Evolutionary conservation across 2,113 vertebrate genomes (phyloP).

Genomic region (Prinia subflava): DNA sequence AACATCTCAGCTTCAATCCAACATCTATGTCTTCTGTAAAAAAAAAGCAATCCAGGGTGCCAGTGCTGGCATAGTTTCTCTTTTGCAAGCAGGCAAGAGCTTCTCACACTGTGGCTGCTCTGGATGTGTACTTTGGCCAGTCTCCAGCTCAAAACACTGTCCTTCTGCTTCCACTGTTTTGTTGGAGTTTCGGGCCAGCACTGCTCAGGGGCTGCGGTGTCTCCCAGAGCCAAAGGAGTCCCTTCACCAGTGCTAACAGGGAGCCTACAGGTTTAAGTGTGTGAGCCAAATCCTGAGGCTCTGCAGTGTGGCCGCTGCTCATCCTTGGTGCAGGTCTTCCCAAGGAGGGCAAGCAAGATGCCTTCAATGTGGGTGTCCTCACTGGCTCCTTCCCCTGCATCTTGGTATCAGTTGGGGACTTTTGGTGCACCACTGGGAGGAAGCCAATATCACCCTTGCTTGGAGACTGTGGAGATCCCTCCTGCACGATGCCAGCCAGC

Average conservation of each 20-base stretch:
- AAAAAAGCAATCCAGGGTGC: not conserved
- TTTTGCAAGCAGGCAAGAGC: not conserved
- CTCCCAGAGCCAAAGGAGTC: not conserved
- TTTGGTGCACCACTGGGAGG: accelerated
- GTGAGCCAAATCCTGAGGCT: not conserved
- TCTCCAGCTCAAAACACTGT: not conserved
- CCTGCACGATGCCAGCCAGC: not conserved
- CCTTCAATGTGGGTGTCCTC: not conserved
- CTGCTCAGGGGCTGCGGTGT: not conserved
- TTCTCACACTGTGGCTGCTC: not conserved
- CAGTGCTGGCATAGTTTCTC: not conserved
- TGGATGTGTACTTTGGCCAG: not conserved
- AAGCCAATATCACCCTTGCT: not conserved
- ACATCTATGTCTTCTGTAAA: not conserved
- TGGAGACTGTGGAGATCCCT: not conserved
- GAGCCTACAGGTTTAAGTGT: not conserved
- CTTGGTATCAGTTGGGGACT: not conserved
- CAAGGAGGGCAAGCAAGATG: not conserved
- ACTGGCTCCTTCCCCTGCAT: not conserved
- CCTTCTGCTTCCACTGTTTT: not conserved
- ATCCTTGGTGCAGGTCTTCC: not conserved
- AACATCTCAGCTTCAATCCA: slow-evolving; percentile 9
- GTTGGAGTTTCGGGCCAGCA: not conserved
- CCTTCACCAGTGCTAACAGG: not conserved
- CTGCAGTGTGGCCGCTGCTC: not conserved